Conservation (phyloP, 2,797 vertebrate species). For the Pangasius larnaudii region DNA sequence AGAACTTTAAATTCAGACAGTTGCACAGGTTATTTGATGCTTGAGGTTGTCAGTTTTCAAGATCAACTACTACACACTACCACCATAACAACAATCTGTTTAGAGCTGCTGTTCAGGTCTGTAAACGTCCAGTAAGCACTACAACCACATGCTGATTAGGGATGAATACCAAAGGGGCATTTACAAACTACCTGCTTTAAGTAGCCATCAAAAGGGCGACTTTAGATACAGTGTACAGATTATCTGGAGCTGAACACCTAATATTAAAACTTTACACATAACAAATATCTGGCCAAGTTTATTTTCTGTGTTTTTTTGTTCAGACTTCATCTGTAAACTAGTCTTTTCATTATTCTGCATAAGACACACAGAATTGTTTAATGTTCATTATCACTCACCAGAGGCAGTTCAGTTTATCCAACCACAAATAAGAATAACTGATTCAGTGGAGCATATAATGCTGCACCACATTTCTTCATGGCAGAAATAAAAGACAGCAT, state of each 20-base stretch:
- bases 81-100: neutral
- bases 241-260: neutral
- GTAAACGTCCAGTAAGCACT: neutral
- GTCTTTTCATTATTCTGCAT: neutral
- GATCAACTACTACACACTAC: neutral
- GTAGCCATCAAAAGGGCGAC: too few species aligned
- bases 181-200: constrained; percentile 12
- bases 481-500: neutral
- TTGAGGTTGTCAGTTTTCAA: neutral
- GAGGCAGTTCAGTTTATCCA: neutral
- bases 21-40: neutral
- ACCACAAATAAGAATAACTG: neutral
- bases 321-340: neutral
- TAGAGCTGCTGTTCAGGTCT: neutral
- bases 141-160: neutral
- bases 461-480: neutral
- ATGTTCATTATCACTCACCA: neutral
- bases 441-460: neutral
- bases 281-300: neutral
- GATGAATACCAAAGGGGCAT: neutral
- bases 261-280: neutral
- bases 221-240: neutral
- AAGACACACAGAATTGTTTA: neutral
- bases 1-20: neutral
- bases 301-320: neutral